Evolutionary conservation across 2,888 invertebrate genomes (phyloP), one percentile per base, ranked within the genome.

Genomic region (Lamproptera curius): DNA sequence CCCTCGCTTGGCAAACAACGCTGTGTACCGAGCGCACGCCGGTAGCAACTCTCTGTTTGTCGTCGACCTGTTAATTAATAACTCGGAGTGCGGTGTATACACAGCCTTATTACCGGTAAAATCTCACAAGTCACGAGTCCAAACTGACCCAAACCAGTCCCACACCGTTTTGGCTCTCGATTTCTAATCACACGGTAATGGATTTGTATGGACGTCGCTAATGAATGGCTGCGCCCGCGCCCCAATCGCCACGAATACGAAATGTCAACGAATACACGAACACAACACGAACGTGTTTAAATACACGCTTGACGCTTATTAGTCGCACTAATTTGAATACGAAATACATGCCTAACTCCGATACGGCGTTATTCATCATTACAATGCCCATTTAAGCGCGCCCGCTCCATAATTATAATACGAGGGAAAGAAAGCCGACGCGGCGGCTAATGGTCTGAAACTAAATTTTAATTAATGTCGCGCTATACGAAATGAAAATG

Each of bases 381-480:
- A 83, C 73, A 61, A 60, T 75, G 69, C 73, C 81, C 83, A 85
- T 87, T 87, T 86, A 84, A 71, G 76, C 77, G 74, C 73, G 73
- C 85, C 68, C 63, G 61, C 73, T 74, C 75, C 82, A 71, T 87
- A 86, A 87, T 87, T 87, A 87, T 78, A 74, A 74, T 62, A 52
- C 62, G 62, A 70, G 71, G 76, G 85, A 83, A 84, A 84, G 84
- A 80, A 87, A 87, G 85, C 82, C 85, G 81, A 84, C 74, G n/a
- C n/a, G 76, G 74, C 74, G 67, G 82, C 85, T 85, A 86, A 87
- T 85, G 86, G 85, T 63, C 85, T 85, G 84, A 84, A 86, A 84
- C 87, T 86, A 88, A 87, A 88, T 86, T 88, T 88, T 88, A 88
- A 88, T 88, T 88, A 88, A 83, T 87, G 84, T 84, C 86, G 85